phyloP scores from a whole-genome alignment of 2,888 invertebrate species.

The Eupithecia insigniata region DNA sequence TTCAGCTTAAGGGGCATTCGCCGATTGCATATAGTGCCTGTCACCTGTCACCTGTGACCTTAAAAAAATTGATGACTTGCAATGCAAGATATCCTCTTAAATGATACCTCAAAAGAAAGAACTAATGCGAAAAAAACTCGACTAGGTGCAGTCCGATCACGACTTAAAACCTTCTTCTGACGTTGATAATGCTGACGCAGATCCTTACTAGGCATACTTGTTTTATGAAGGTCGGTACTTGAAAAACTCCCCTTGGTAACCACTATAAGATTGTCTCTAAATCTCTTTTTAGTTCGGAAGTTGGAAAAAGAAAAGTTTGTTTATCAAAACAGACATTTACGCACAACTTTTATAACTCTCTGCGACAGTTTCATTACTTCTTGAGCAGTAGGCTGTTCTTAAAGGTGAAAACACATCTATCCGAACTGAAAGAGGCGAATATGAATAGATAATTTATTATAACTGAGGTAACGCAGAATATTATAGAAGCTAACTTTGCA shows the following conservation, averaged over 20 bases:
- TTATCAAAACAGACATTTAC: constrained; percentile 17
- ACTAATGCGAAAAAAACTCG: too few species aligned
- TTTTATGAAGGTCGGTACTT: background rate
- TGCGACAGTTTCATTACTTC: constrained; percentile 13
- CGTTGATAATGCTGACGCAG: background rate
- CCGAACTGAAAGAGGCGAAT: background rate
- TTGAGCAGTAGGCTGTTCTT: background rate
- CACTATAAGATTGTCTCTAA: constrained; percentile 9
- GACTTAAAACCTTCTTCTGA: background rate
- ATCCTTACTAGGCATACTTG: too few species aligned
- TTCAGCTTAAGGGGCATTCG: too few species aligned
- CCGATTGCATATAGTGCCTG: too few species aligned
- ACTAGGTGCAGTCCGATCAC: background rate
- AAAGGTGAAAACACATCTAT: background rate
- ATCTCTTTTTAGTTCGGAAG: constrained; percentile 7
- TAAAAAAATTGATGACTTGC: too few species aligned
- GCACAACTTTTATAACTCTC: constrained; percentile 17
- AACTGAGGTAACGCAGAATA: too few species aligned
- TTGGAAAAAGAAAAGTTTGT: constrained; percentile 10
- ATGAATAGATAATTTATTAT: too few species aligned
- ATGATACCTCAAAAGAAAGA: too few species aligned
- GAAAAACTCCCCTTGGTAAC: background rate
- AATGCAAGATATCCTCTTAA: too few species aligned
- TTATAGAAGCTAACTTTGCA: too few species aligned
- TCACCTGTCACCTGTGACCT: too few species aligned